Base-by-base conservation (phyloP, 2,888 invertebrate genomes). In the Andrena hattorfiana region DNA sequence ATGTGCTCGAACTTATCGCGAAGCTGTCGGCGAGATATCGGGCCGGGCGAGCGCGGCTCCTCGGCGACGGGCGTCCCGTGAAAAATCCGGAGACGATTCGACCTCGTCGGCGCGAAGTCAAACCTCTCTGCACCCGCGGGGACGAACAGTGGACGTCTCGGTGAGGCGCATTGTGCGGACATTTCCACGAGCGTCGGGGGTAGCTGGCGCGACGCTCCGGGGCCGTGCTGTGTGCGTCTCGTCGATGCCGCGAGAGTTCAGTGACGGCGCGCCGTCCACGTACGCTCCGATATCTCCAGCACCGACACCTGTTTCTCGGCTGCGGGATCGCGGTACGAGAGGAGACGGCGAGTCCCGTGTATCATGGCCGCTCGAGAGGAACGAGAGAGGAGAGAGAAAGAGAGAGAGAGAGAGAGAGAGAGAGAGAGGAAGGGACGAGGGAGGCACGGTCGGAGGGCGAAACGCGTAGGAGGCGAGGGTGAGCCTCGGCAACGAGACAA, bases 91-190 rank as follows among this genome's bases (percentile, higher is more conserved):
- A 69, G 68, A 59, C 64, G 54, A 60, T 42, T 76, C 59, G 87
- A 87, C 77, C 79, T 83, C 77, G 83, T 80, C 62, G 85, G 72
- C 74, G 76, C 67, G 64, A 48, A 72, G 74, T 85, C 84, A 87
- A 73, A 49, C 80, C 73, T 81, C 67, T 59, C 87, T 54, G 26
- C 28, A 20, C 35, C 62, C 72, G 81, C 56, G 42, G 70, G 71
- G 49, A 67, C 62, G 74, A 80, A 75, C 67, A 70, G 59, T 69
- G 63, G 78, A 75, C 76, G 71, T 64, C 75, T 81, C 78, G 80
- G 51, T 6, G 82, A 62, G 48, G 62, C 70, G 82, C 87, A 88
- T 89, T 80, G 77, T 76, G 85, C 89, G 79, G 82, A 89, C 89
- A 88, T 89, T 82, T 88, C 88, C 88, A 83, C 87, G 32, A 72